Percentiles rank a stretch among this genome's conserved stretches.
Conservation (phyloP, 2,888 invertebrate species). For the Campopleginae sp. region DNA sequence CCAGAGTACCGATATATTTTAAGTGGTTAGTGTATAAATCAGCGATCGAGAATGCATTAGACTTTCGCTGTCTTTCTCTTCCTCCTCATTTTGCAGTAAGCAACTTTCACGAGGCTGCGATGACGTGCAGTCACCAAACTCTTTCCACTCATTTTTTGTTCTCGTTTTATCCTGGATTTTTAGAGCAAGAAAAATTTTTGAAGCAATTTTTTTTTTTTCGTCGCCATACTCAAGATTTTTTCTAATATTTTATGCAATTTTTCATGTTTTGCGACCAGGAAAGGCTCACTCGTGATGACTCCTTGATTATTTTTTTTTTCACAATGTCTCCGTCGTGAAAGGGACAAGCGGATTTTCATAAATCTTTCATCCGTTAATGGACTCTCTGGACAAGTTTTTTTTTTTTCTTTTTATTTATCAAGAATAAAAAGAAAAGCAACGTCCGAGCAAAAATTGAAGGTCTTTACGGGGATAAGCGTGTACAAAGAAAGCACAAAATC, state of each 20-base stretch:
- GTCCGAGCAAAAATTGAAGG: slow-evolving; percentile 32
- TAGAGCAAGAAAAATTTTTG: not conserved
- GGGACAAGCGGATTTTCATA: not conserved
- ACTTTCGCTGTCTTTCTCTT: slow-evolving; percentile 49
- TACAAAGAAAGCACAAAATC: slow-evolving; percentile 16
- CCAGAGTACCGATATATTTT: slow-evolving; percentile 80
- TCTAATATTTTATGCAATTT: no score
- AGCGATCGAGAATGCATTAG: slow-evolving; percentile 81
- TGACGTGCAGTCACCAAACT: slow-evolving; percentile 8
- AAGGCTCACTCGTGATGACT: not conserved
- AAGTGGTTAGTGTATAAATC: slow-evolving; percentile 81
- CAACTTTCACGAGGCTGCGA: slow-evolving; percentile 37
- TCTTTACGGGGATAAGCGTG: slow-evolving; percentile 12
- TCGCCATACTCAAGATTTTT: no score
- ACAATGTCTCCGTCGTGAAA: not conserved
- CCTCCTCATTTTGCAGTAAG: slow-evolving; percentile 13
- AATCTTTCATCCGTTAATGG: not conserved
- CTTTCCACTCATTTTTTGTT: not conserved
- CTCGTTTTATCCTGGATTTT: not conserved
- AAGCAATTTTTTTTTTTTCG: no score
- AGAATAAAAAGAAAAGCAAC: not conserved
- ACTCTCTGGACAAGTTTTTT: not conserved
- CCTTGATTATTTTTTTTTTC: not conserved
- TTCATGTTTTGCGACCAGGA: no score
- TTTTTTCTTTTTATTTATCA: not conserved